Percentiles rank a stretch among this genome's conserved stretches.
Conservation (phyloP, 2,797 vertebrate species). For the Bradypodion ventrale region DNA sequence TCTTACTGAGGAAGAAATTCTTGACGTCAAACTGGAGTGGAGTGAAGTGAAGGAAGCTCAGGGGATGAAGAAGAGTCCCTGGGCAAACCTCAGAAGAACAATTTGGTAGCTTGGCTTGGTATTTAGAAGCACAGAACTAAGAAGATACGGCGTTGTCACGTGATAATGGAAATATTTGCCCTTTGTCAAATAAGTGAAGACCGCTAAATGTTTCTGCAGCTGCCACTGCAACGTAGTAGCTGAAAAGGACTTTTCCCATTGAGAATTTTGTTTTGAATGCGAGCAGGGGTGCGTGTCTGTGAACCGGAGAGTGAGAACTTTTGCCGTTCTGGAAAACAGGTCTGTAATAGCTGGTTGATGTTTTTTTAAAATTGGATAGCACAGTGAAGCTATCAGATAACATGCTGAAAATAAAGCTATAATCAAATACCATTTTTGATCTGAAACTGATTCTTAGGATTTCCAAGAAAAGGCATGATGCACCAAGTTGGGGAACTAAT, state of each 20-base stretch:
- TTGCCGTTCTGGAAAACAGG: background rate
- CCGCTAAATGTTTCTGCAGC: background rate
- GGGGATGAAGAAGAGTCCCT: conserved; percentile 82
- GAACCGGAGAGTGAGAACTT: background rate
- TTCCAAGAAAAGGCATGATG: background rate
- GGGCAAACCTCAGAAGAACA: conserved; percentile 82
- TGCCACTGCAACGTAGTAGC: background rate
- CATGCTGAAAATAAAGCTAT: conserved; percentile 14
- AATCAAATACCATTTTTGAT: background rate
- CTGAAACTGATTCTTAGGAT: background rate
- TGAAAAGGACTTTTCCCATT: background rate
- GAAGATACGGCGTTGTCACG: background rate
- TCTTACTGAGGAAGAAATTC: conserved; percentile 81
- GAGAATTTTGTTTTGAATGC: background rate
- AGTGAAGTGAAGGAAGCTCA: conserved; percentile 82
- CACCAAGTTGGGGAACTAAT: background rate
- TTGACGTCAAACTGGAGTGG: conserved; percentile 83
- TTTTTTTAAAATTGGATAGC: conserved; percentile 16
- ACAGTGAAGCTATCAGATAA: conserved; percentile 31
- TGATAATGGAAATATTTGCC: background rate
- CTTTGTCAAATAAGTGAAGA: background rate
- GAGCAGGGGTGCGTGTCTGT: background rate
- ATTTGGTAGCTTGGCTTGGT: conserved; percentile 71
- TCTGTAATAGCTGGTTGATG: conserved; percentile 5
- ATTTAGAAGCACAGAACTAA: background rate